phyloP scores from a whole-genome alignment of 2,888 invertebrate genomes.

The Macropis europaea region DNA sequence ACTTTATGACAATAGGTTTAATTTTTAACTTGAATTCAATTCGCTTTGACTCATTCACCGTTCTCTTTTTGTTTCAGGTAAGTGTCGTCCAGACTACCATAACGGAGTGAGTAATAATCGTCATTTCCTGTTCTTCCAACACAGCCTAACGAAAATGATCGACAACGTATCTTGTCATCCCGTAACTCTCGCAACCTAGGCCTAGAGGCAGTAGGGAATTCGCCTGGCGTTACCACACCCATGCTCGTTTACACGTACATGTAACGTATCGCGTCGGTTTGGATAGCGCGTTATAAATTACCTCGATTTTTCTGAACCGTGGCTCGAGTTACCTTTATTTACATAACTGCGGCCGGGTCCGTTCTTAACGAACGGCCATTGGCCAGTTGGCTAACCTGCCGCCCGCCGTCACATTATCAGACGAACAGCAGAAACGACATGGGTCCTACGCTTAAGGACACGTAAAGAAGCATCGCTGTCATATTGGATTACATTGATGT shows the following conservation, averaged over 20 bases:
- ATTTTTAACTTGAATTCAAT: too few relatives aligned
- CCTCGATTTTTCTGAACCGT: slow-evolving; percentile 21
- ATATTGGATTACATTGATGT: slow-evolving; percentile 60
- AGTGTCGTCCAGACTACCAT: neutral
- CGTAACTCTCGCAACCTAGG: neutral
- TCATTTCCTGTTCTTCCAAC: neutral
- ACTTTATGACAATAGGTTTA: too few relatives aligned
- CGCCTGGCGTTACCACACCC: slow-evolving; percentile 45
- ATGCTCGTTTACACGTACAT: slow-evolving; percentile 49
- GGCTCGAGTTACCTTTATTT: slow-evolving; percentile 45
- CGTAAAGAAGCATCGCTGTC: slow-evolving; percentile 46
- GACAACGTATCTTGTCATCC: slow-evolving; percentile 16
- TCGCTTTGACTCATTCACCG: neutral
- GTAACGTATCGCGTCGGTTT: slow-evolving; percentile 31
- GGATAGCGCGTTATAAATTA: slow-evolving; percentile 47
- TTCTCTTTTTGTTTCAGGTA: slow-evolving; percentile 37
- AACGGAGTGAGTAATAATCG: slow-evolving; percentile 20
- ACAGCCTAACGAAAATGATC: slow-evolving; percentile 14
- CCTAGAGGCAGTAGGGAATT: slow-evolving; percentile 9
- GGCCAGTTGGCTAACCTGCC: neutral
- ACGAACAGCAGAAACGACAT: neutral
- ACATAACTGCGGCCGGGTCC: slow-evolving; percentile 28
- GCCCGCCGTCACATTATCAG: slow-evolving; percentile 20
- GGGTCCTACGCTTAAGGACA: slow-evolving; percentile 3
- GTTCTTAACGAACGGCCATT: slow-evolving; percentile 23